Evolutionary conservation across 2,797 vertebrate genomes (phyloP), one percentile per base, ranked within the genome.

Genomic region (Silurus aristotelis): DNA sequence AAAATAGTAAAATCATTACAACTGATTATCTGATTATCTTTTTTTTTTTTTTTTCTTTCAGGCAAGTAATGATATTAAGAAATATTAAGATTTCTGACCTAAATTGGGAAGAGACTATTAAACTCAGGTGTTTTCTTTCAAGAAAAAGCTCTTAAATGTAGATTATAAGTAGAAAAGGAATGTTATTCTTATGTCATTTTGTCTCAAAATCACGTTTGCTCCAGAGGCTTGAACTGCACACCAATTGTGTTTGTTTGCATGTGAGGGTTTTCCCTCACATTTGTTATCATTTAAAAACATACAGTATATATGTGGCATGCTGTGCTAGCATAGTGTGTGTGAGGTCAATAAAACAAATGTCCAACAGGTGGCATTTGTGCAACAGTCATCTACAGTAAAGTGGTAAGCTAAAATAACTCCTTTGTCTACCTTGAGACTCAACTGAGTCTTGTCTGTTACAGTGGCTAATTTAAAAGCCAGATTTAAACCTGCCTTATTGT

Each of bases 331-430:
- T 88, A 89, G 91, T 92, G 64, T 72, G 66, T 83, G 86, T 7
- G n/a, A 85, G 89, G 84, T 88, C 73, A 76, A 83, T 88, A 87
- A 61, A 82, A n/a, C 10, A 43, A 87, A 83, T 67, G 2, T 60
- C 92, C 95, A 94, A 90, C 89, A 89, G 92, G 89, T 93, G 92
- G 93, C 83, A 91, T 91, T 89, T 85, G 73, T 90, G 91, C 89
- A 76, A 46, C 43, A 31, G 17, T 58, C 27, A 76, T 89, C 80
- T 86, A 80, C 88, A 86, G 56, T 60, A 80, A 85, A 46, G 66
- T 86, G 88, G 86, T 89, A 88, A 76, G 88, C 91, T 86, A 90
- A 91, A 91, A 92, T 91, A 93, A 93, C 92, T 70, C 89, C 27
- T 87, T 92, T 92, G 91, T 94, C 92, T 89, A 89, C 80, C 84